Base-by-base conservation (phyloP, 2,797 vertebrate genomes). In the Nannoperca obscura region DNA sequence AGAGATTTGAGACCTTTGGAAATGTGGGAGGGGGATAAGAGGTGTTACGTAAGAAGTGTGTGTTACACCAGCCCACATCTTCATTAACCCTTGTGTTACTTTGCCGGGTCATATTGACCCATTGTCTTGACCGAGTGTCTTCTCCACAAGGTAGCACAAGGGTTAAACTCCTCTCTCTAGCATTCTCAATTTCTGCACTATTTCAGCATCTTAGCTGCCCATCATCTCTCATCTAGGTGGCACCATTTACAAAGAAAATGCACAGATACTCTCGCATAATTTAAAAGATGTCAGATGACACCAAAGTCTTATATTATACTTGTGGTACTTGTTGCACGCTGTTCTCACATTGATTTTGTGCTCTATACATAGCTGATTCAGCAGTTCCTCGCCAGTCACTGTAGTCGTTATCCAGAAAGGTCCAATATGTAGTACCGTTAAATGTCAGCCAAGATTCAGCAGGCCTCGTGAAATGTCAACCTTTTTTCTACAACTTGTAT, bases 391-490 rank as follows among this genome's bases (percentile, higher is more conserved):
- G 2, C 8, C 63, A 63, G 64, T 57, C 63, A 38, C 80, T 74
- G 32, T n/a, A 57, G 58, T 71, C 64, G 58, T 61, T 67, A 75
- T 53, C 40, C 38, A 46, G 17, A 83, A 77, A 80, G 72, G 77
- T 76, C 71, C 15, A 2, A 17, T 70, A 44, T 67, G 34, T 24
- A 60, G 61, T 44, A 20, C 40, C 13, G 13, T 55, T 52, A 84
- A 84, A 86, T 82, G 80, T 89, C 90, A 89, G 68, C 42, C 27
- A 38, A 54, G 63, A 74, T 83, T 84, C 74, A 74, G 80, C 74
- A 71, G 44, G 46, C 53, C 74, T 78, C 7, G 22, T 68, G 49
- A 86, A 86, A 90, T 81, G 82, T 73, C 82, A 81, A 19, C 54
- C 50, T 70, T 77, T 78, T 77, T 60, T 72, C 49, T 47, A 67